A percentile compares a stretch with the other conserved stretches of the same genome.
These are phyloP conservation scores for Tauraco hartlaubi DNA, from an alignment of 2,797 vertebrate genomes.

Conservation along the genomic window DNA sequence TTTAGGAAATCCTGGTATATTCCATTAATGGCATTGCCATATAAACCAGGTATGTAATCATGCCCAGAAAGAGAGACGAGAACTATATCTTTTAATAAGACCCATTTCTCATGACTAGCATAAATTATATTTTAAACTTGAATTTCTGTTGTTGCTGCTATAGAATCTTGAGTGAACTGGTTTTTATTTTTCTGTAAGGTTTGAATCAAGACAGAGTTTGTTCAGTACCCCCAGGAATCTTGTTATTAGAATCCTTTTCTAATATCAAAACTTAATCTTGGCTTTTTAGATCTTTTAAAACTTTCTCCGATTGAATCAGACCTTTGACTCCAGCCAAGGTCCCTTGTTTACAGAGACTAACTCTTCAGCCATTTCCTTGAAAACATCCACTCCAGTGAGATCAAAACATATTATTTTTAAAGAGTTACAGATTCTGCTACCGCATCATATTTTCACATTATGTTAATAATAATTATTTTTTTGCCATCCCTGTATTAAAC, in stretches of 20 bases:
- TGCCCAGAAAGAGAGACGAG: not conserved
- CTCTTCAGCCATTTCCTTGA: not conserved
- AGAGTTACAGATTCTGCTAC: not conserved
- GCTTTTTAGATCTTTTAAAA: not conserved
- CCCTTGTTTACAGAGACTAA: not conserved
- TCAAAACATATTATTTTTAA: not conserved
- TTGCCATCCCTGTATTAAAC: not conserved
- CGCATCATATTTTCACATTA: not conserved
- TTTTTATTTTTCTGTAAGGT: not conserved
- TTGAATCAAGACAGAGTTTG: not conserved
- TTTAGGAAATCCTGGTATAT: not conserved
- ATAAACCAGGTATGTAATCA: not conserved
- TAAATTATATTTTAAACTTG: not conserved
- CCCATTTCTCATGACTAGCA: not conserved
- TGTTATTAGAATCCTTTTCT: not conserved
- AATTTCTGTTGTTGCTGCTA: not conserved
- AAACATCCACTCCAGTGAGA: not conserved
- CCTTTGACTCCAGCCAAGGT: not conserved
- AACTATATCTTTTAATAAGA: not conserved
- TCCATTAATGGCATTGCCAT: not conserved
- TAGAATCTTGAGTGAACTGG: not conserved
- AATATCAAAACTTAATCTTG: not conserved
- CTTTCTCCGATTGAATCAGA: not conserved
- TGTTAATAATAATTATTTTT: not conserved
- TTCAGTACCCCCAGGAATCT: not conserved